Evolutionary conservation across 2,888 invertebrate genomes (phyloP), one percentile per base, ranked within the genome.

Genomic region (Helicoverpa assulta): DNA sequence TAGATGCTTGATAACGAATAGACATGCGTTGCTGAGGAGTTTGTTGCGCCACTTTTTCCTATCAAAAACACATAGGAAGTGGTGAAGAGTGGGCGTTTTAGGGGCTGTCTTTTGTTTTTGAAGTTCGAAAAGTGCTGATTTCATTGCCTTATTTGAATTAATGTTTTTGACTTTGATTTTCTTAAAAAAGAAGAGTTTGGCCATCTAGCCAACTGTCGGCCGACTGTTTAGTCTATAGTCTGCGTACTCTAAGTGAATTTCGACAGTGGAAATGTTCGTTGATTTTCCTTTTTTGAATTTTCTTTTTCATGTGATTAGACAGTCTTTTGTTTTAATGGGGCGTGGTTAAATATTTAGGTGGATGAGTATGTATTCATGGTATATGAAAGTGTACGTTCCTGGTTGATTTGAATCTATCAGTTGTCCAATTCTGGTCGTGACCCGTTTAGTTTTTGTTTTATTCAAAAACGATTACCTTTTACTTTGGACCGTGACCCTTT

Each of bases 281-380:
- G 53, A 57, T 80, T 73, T 59, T 33, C 8, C 7, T 33, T 73
- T 64, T 81, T 72, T 60, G 61, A 26, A 26, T 26, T 54, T 3
- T 21, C 69, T 51, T 66, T 64, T 73, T 54, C 63, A 29, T 58
- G 10, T 47, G 71, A 78, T 73, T 73, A 55, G 47, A 61, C 58
- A 54, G 56, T 75, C 18, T 71, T 75, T 62, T 56, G 63, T 78
- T 66, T 47, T 50, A 59, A 21, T 55, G 16, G 8, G 37, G 19
- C 0, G 43, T 26, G 21, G 53, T 66, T 57, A 33, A 19, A 18
- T 58, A 70, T 70, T 74, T 40, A 64, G 19, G 50, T 59, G 53
- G 57, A 50, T 63, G 55, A 57, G 59, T 78, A 77, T n/a, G 64
- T 69, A 70, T 78, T 78, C 70, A 77, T 53, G 47, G 64, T 64